Evolutionary conservation across 2,888 invertebrate species (phyloP), one percentile per base, ranked within the genome.

Genomic region (Lasius platythorax): DNA sequence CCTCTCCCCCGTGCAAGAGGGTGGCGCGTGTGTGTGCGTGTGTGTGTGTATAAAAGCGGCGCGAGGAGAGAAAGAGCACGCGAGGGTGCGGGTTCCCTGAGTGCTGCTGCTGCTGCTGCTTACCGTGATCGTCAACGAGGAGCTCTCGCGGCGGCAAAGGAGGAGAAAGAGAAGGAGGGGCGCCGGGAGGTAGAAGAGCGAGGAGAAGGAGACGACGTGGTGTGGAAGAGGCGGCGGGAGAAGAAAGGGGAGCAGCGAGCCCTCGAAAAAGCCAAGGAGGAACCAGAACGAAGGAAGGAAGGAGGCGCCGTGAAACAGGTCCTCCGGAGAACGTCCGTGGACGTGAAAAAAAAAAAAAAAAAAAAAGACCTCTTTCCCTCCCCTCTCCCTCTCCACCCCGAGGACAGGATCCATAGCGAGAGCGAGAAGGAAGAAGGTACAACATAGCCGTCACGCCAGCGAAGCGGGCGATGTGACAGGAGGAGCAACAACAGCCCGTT

Each of bases 51-150:
- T 23, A 61, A 79, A 46, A 23, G 18, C 61, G 37, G 88, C 72
- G 88, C 82, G 86, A 86, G 87, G 0, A 86, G 86, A 89, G 30
- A 33, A 33, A 87, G 84, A 2, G 85, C 86, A 86, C 88, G 88
- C 86, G 86, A 84, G 82, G 72, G 89, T 88, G 73, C 76, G 87
- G 78, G 82, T 89, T 83, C 78, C 84, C 84, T 83, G 87, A 87
- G 87, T 88, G 83, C 84, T 85, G 83, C 82, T 85, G 53, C 53
- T 64, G 23, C 28, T 76, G 58, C 82, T 85, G 46, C 15, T 15
- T 46, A 15, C 75, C 87, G 89, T 84, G 85, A 78, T 90, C 85
- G 87, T 87, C 88, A 83, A 85, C 85, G 88, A 89, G 87, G 82
- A 87, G 76, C 75, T 76, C 50, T 3, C 2, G 37, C 56, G 68